Percentiles rank a stretch among this genome's conserved stretches.
Evolutionary conservation across 1,140 invertebrate genomes (phyloP).

Genomic region (Archegozetes longisetosus): DNA sequence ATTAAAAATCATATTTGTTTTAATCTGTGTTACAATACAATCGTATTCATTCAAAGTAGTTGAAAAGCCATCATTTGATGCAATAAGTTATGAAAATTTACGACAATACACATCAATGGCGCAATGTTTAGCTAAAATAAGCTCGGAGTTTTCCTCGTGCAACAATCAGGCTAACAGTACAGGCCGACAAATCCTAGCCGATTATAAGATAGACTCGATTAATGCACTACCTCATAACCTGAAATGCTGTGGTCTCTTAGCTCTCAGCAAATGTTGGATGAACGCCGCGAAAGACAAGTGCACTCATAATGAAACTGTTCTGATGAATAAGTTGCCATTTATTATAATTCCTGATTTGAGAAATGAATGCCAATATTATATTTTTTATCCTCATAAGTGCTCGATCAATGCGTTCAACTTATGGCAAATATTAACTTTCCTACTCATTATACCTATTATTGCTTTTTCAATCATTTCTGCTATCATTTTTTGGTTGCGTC

Average conservation of each 20-base stretch:
- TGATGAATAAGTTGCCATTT: not conserved
- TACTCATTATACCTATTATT: slow-evolving; percentile 1
- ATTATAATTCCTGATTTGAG: not conserved
- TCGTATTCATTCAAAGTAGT: too few species aligned
- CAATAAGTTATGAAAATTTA: not conserved
- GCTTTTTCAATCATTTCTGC: not conserved
- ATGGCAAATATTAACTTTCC: slow-evolving; percentile 9
- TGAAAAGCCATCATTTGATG: not conserved
- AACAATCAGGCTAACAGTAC: not conserved
- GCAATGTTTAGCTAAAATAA: not conserved
- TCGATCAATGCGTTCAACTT: not conserved
- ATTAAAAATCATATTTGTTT: too few species aligned
- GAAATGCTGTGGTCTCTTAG: not conserved
- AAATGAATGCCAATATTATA: not conserved
- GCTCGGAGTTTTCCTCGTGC: not conserved
- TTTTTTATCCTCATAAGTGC: slow-evolving; percentile 10
- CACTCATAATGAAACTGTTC: not conserved
- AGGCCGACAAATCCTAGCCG: not conserved
- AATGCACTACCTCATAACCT: not conserved
- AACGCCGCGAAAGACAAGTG: not conserved
- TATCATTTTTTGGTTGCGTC: not conserved
- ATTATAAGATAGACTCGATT: not conserved
- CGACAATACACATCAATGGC: not conserved
- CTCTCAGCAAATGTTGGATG: not conserved
- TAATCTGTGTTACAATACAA: too few species aligned